Conservation (phyloP, 1,140 invertebrate genomes). For the Musca domestica region DNA sequence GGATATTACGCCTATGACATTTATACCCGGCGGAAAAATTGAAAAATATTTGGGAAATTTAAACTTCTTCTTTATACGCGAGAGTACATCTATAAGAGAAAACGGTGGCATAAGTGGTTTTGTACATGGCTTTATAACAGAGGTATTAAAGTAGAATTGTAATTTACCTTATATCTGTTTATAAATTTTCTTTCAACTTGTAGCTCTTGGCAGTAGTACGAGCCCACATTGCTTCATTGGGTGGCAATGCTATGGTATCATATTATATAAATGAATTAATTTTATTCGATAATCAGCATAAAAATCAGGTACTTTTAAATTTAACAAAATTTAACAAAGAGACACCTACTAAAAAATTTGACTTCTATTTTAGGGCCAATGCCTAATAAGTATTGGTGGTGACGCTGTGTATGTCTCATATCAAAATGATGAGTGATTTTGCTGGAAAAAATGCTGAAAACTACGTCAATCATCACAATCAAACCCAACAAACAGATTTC, state of each 20-base stretch:
- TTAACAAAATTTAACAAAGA: not conserved
- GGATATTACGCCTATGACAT: constrained; percentile 81
- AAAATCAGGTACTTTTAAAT: constrained; percentile 90
- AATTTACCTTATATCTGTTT: not conserved
- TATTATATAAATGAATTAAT: constrained; percentile 91
- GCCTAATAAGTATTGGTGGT: constrained; percentile 90
- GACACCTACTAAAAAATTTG: constrained; percentile 5
- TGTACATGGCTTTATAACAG: constrained; percentile 88
- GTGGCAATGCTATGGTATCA: constrained; percentile 91
- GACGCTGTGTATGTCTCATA: constrained; percentile 78
- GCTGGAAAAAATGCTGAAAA: constrained; percentile 37
- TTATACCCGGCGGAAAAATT: constrained; percentile 76
- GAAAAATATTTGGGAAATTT: constrained; percentile 87
- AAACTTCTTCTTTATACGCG: constrained; percentile 93
- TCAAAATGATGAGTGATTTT: constrained; percentile 50
- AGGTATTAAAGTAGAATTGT: constrained; percentile 53
- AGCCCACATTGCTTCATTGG: constrained; percentile 88
- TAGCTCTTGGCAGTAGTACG: constrained; percentile 78
- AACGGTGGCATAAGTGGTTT: constrained; percentile 89
- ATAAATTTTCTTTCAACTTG: not conserved
- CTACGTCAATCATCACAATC: too few species aligned
- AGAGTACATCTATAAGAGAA: constrained; percentile 89
- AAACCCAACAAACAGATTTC: too few species aligned
- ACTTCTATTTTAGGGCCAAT: constrained; percentile 72
- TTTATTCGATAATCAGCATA: constrained; percentile 87